Base-by-base conservation (phyloP, 2,797 vertebrate genomes). In the Psittacula echo region DNA sequence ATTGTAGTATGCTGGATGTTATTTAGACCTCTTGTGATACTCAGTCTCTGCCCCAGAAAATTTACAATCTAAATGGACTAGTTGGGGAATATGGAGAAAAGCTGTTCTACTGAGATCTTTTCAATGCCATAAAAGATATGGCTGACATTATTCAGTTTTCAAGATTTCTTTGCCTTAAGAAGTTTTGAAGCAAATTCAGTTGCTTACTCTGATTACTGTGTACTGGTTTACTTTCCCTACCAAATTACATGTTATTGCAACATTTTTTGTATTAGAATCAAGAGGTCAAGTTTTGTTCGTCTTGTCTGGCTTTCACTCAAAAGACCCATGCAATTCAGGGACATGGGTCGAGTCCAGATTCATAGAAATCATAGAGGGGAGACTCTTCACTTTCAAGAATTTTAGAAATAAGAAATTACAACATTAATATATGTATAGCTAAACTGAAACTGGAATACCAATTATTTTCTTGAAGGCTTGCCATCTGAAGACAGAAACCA, bases 401-500 rank as follows among this genome's bases (percentile, higher is more conserved):
- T 74, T 81, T 45, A 41, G 53, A 82, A 85, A 54, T 67, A 61
- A 84, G 76, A 87, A 42, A 21, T 8, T 24, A 2, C 37, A 29
- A 34, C 11, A 7, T 71, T 75, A 48, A 44, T 42, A 41, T 58
- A 29, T 39, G 10, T 73, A 37, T 74, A 44, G 19, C 29, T 77
- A 76, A 82, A 70, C 45, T 71, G 83, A 86, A 94, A 73, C 86
- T 73, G 66, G 48, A 89, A 87, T 11, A 45, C 2, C 10, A 79
- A 68, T 79, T 61, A 92, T 95, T 95, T 86, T 89, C 58, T 94
- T 94, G n/a, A 97, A 99, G 99, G 99, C 99, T 22, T 98, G 98
- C 96, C 98, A 99, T 48, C 97, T 99, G 97, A 99, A 99, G 97
- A 99, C 97, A 24, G 99, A 99, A 98, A 99, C 99, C 22, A 97